Base-by-base conservation (phyloP, 2,888 invertebrate genomes). In the Drosophila bunnanda region DNA sequence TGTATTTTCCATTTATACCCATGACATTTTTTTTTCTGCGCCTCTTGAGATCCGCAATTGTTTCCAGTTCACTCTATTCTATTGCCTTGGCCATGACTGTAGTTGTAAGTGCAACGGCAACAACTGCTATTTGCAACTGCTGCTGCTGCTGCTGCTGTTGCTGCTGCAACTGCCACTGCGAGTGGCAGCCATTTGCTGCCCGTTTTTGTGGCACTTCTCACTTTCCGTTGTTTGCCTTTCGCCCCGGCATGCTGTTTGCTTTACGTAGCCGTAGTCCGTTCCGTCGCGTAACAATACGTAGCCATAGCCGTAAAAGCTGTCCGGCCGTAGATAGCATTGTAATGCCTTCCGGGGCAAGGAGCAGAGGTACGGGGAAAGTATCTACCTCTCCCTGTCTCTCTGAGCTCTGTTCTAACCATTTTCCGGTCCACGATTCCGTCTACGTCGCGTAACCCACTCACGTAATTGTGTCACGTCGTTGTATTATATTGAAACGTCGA, bases 141-240 rank as follows among this genome's bases (percentile, higher is more conserved):
- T 53, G 41, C 13, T 44, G 60, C 44, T 52, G 39, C 13, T 36
- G 54, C 43, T 25, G 36, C 38, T 9, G 9, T 17, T 39, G 9
- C 34, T 1, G 5, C 34, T 38, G 38, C n/a, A 2, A n/a, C 39
- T 39, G 25, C 44, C 2, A 10, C 67, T 76, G 79, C 65, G 44
- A 52, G 48, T 78, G 79, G 67, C 77, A 81, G 62, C 72, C 61
- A 70, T 70, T 70, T 72, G 53, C 72, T 55, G 70, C 62, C 62
- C 54, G 62, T 41, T 61, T 70, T 68, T 68, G 70, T 70, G 68
- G 43, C 41, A 59, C 43, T 67, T 78, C 55, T 62, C 65, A 73
- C 80, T 79, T 79, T 79, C 65, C 78, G 48, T 55, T 73, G 59
- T 68, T 71, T 67, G 69, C 70, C 58, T 52, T 59, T 66, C 66